A percentile compares a stretch with the other conserved stretches of the same genome.
Evolutionary conservation across 1,140 invertebrate species (phyloP).

Genomic region (Mylabris phalerata): DNA sequence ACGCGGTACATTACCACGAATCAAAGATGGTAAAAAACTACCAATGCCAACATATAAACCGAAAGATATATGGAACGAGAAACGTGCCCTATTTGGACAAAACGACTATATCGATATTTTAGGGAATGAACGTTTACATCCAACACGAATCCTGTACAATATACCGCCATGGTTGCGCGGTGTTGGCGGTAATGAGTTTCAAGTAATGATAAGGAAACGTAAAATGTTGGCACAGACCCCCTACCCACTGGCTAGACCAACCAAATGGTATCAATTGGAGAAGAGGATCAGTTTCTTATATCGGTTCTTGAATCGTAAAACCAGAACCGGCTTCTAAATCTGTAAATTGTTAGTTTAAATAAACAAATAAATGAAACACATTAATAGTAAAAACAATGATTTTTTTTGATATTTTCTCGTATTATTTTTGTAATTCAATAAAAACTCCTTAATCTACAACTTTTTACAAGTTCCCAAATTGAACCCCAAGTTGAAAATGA

Average conservation of each 20-base stretch:
- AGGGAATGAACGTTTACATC: conserved; percentile 73
- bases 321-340: conserved; percentile 53
- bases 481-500: too few relatives aligned
- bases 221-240: conserved; percentile 54
- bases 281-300: conserved; percentile 70
- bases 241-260: conserved; percentile 57
- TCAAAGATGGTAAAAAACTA: conserved; percentile 44
- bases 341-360: conserved; percentile 26
- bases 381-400: not conserved
- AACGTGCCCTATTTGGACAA: conserved; percentile 81
- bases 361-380: not conserved
- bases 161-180: conserved; percentile 83
- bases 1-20: conserved; percentile 61
- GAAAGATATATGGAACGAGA: conserved; percentile 64
- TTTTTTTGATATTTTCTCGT: not conserved
- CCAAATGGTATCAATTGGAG: conserved; percentile 66
- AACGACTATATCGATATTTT: conserved; percentile 97
- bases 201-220: conserved; percentile 68
- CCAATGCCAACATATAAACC: conserved; percentile 66
- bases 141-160: conserved; percentile 72
- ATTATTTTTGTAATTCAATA: not conserved
- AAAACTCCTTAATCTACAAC: not conserved
- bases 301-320: conserved; percentile 70
- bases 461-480: too few relatives aligned
- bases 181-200: conserved; percentile 80